These are phyloP conservation scores for Eulithis prunata DNA, from an alignment of 2,888 invertebrate species.

Conservation along the genomic window DNA sequence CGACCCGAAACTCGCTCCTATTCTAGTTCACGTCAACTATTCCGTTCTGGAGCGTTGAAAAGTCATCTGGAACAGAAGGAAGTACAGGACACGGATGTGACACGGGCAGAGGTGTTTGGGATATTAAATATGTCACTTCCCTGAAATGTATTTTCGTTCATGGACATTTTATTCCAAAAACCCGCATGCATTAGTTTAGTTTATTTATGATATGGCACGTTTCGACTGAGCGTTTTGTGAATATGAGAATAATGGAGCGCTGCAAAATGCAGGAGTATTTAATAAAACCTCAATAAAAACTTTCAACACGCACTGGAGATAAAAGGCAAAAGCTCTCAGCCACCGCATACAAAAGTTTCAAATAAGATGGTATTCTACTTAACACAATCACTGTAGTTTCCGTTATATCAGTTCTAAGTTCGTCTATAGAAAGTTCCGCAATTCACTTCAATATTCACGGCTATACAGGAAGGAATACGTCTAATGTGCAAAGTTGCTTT, in stretches of 20 bases:
- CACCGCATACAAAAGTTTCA: slow-evolving; percentile 49
- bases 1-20: slow-evolving; percentile 60
- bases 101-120: slow-evolving; percentile 29
- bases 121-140: slow-evolving; percentile 36
- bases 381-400: slow-evolving; percentile 57
- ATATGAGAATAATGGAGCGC: not conserved
- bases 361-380: slow-evolving; percentile 61
- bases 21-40: slow-evolving; percentile 54
- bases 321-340: slow-evolving; percentile 24
- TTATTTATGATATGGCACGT: slow-evolving; percentile 9
- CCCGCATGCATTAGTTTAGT: not conserved
- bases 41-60: slow-evolving; percentile 50
- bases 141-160: not conserved
- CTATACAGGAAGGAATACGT: slow-evolving; percentile 53
- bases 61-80: slow-evolving; percentile 44
- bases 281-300: slow-evolving; percentile 16
- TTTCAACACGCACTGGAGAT: slow-evolving; percentile 17
- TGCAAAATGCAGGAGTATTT: slow-evolving; percentile 12
- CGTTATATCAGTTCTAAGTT: slow-evolving; percentile 61
- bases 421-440: slow-evolving; percentile 64
- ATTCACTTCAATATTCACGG: slow-evolving; percentile 73
- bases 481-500: slow-evolving; percentile 60
- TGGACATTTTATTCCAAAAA: slow-evolving; percentile 4
- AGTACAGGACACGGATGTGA: slow-evolving; percentile 40
- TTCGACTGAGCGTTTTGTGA: slow-evolving; percentile 1